Conservation (phyloP, 1,140 invertebrate species). For the Drosophila subpulchrella region DNA sequence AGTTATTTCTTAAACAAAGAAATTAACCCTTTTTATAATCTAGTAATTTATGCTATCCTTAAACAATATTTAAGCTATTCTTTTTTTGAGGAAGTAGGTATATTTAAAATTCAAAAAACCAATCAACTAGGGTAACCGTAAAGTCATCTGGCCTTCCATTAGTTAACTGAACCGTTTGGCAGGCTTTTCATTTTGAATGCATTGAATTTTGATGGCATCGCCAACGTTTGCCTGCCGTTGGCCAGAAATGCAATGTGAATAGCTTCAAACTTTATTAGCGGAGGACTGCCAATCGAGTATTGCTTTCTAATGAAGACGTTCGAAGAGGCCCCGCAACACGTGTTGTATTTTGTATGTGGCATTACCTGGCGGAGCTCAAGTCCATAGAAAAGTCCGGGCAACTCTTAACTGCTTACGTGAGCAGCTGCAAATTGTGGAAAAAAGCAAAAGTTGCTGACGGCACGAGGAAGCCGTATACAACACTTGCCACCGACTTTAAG, state of each 20-base stretch:
- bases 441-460: constrained; percentile 53
- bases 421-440: constrained; percentile 60
- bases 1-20: too few species aligned
- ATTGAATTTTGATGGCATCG: constrained; percentile 55
- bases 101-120: background rate
- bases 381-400: constrained; percentile 9
- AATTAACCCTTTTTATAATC: too few species aligned
- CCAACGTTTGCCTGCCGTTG: constrained; percentile 12
- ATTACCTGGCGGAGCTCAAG: constrained; percentile 11
- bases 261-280: constrained; percentile 49
- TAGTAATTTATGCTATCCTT: too few species aligned
- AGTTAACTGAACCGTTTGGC: constrained; percentile 7
- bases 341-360: constrained; percentile 34
- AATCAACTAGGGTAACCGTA: constrained; percentile 9
- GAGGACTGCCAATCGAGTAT: constrained; percentile 28
- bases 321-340: constrained; percentile 23
- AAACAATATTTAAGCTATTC: too few species aligned
- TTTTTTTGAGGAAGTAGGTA: too few species aligned
- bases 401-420: constrained; percentile 67
- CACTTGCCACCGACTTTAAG: constrained; percentile 48
- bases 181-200: constrained; percentile 63
- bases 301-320: constrained; percentile 41
- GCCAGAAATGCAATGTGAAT: constrained; percentile 43
- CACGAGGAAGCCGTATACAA: constrained; percentile 27
- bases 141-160: constrained; percentile 3